Conservation (phyloP, 2,888 invertebrate species). For the Mamestra brassicae region DNA sequence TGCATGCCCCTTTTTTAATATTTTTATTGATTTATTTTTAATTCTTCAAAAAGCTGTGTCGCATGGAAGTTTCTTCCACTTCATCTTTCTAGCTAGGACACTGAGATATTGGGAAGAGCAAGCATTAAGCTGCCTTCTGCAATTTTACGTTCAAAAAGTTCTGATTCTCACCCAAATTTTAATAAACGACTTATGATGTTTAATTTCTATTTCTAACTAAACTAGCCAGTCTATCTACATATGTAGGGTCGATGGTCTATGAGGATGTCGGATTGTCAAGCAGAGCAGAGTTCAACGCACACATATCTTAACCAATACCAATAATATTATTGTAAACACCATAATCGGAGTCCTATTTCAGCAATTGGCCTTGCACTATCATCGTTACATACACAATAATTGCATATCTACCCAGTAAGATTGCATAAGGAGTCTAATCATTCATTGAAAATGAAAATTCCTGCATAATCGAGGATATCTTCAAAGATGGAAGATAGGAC, state of each 20-base stretch:
- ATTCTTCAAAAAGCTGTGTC: too few species aligned
- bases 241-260: neutral
- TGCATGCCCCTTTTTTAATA: neutral
- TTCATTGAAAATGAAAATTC: slow-evolving; percentile 26
- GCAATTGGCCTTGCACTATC: neutral
- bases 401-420: slow-evolving; percentile 22
- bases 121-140: neutral
- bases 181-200: neutral
- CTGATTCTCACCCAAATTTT: neutral
- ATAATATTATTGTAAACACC: neutral
- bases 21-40: neutral
- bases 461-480: slow-evolving; percentile 31
- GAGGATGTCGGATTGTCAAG: neutral
- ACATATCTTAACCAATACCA: neutral
- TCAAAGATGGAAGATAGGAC: slow-evolving; percentile 31
- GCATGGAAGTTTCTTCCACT: neutral
- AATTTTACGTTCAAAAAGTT: neutral
- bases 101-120: too few species aligned
- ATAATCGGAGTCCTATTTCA: neutral
- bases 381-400: slow-evolving; percentile 14
- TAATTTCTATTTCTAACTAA: neutral
- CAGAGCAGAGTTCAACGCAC: neutral
- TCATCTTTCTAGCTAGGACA: neutral
- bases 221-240: too few species aligned
- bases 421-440: slow-evolving; percentile 19